These are phyloP conservation scores for Helicorthomorpha holstii DNA, from an alignment of 1,140 invertebrate species.

Conservation along the genomic window DNA sequence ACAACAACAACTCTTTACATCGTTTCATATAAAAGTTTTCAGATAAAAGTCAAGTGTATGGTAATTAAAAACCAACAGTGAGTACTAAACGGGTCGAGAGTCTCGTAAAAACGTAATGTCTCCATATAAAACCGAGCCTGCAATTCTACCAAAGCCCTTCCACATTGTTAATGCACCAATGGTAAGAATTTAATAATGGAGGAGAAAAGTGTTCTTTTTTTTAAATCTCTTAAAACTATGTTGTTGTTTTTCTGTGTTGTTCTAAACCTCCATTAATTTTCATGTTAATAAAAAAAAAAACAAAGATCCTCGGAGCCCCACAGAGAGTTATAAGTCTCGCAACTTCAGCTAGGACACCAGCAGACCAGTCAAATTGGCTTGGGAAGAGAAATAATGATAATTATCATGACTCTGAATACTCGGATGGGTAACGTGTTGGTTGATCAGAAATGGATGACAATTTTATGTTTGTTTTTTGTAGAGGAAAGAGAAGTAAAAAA, in stretches of 20 bases:
- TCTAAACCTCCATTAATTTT: constrained; percentile 1
- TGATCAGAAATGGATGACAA: no score
- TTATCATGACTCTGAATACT: constrained; percentile 11
- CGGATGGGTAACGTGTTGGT: constrained; percentile 15
- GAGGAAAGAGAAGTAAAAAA: constrained; percentile 62
- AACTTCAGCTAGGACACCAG: constrained; percentile 19
- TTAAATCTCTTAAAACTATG: no score
- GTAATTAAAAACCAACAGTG: no score
- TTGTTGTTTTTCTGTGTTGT: neutral
- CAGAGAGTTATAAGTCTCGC: constrained; percentile 13
- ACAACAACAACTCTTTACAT: no score
- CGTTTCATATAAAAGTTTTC: no score
- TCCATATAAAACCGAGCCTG: constrained; percentile 29
- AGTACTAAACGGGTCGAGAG: no score
- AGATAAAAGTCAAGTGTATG: no score
- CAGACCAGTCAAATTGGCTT: constrained; percentile 9
- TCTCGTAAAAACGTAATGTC: constrained; percentile 32
- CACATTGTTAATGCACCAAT: constrained; percentile 38
- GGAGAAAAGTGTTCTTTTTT: constrained; percentile 7
- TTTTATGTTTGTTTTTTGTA: constrained; percentile 12
- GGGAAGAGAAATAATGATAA: constrained; percentile 9
- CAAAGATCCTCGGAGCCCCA: constrained; percentile 15
- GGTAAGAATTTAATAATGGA: constrained; percentile 26
- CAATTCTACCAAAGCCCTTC: constrained; percentile 31
- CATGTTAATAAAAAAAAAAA: no score